These are phyloP conservation scores for Vulpes ferrilata DNA, from an alignment of 2,113 vertebrate genomes.

Conservation along the genomic window DNA sequence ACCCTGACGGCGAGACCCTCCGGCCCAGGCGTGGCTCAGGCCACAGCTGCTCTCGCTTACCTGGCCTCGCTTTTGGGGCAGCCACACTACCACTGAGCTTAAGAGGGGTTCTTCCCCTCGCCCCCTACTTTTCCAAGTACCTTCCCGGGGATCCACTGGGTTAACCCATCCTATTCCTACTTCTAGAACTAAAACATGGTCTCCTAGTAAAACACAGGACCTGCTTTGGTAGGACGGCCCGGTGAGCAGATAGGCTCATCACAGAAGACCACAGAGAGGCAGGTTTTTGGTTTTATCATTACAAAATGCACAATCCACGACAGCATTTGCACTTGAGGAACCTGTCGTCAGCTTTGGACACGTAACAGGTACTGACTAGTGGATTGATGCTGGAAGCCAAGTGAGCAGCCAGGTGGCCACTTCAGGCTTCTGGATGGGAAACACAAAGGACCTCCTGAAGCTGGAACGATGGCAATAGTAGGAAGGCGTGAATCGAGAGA, in stretches of 20 bases:
- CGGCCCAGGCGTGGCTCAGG: neutral
- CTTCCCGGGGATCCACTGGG: neutral
- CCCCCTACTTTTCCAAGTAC: neutral
- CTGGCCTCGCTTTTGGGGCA: neutral
- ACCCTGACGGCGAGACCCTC: neutral
- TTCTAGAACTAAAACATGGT: neutral
- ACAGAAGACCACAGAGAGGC: neutral
- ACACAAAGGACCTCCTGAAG: neutral
- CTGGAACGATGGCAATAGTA: neutral
- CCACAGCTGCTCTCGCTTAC: neutral
- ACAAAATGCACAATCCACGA: neutral
- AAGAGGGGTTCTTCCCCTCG: neutral
- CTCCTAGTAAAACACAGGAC: neutral
- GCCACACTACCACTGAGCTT: neutral
- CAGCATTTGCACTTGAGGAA: slow-evolving; percentile 8
- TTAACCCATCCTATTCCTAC: neutral
- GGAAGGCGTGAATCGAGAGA: neutral
- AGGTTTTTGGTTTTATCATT: neutral
- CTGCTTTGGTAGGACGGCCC: neutral
- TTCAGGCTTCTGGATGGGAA: neutral
- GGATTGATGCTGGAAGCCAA: neutral
- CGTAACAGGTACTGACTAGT: neutral
- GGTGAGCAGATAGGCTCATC: neutral
- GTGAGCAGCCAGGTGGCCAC: neutral
- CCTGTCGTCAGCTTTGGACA: neutral